Evolutionary conservation across 2,888 invertebrate genomes (phyloP).

Genomic region (Drosophila eohydei): DNA sequence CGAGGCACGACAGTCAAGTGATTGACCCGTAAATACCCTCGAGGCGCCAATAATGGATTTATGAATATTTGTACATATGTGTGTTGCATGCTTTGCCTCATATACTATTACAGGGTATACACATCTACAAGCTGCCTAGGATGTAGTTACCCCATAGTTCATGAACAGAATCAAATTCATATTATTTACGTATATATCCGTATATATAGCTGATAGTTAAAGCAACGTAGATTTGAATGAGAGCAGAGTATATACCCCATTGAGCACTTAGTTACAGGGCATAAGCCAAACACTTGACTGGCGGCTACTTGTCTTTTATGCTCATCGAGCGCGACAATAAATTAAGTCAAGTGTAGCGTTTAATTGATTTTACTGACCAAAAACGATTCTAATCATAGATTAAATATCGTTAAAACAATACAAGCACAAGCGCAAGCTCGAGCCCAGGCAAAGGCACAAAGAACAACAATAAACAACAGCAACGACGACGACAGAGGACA

Average conservation of each 20-base stretch:
- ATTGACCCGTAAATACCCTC: slow-evolving; percentile 4
- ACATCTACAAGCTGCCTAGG: no score
- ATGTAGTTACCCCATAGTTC: no score
- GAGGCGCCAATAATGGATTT: no score
- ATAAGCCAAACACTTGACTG: slow-evolving; percentile 25
- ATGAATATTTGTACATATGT: no score
- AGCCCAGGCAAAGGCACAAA: slow-evolving; percentile 9
- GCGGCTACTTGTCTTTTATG: slow-evolving; percentile 60
- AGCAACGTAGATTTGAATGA: no score
- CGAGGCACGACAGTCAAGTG: neutral
- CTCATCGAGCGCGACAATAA: slow-evolving; percentile 68
- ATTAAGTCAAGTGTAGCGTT: slow-evolving; percentile 78
- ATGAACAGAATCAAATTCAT: no score
- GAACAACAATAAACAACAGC: slow-evolving; percentile 11
- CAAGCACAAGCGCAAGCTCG: slow-evolving; percentile 25
- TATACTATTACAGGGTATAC: neutral
- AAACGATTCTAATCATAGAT: slow-evolving; percentile 76
- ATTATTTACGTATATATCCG: no score
- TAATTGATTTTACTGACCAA: slow-evolving; percentile 67
- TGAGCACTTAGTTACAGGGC: slow-evolving; percentile 8
- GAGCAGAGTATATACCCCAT: neutral
- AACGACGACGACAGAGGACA: slow-evolving; percentile 13
- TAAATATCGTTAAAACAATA: slow-evolving; percentile 76
- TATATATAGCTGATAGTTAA: no score
- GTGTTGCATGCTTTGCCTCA: no score